Base-by-base conservation (phyloP, 2,113 vertebrate species). In the Syrrhaptes paradoxus region DNA sequence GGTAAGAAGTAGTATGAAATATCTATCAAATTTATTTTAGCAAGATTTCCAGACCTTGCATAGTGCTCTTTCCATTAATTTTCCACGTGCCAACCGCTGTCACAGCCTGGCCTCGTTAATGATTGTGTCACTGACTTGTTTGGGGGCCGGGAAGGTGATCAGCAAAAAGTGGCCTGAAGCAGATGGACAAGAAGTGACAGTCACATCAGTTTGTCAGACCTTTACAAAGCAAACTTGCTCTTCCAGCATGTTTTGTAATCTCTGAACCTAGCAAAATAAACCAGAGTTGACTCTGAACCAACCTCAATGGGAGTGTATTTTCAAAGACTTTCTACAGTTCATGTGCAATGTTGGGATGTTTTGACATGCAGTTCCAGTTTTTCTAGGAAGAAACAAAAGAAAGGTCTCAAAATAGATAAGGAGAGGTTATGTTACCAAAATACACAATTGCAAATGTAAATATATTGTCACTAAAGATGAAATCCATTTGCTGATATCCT, bases 401-500 rank as follows among this genome's bases (percentile, higher is more conserved):
- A 45, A 67, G 10, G 6, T 76, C 17, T 61, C 16, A 61, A 66
- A 73, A 51, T 43, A 58, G 18, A 21, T 41, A 58, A 15, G 32
- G 80, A 66, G 25, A 61, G 12, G 6, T 63, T 88, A 28, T 2
- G 2, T 68, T 90, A 17, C 26, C 29, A 41, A 45, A 72, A 63
- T 67, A 43, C 4, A 2, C 48, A 68, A 66, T 34, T 92, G 32
- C 51, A 83, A n/a, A 83, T 67, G 18, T 68, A 78, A 88, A 59
- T 59, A 32, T 49, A 28, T 81, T 77, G 34, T 85, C 26, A 74
- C 22, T 71, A 81, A 94, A 93, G 38, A 29, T 71, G 21, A 90
- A 68, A 71, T 72, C 20, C n/a, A 9, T 76, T 88, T 93, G 38
- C 92, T 97, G 82, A 86, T 93, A 38, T 59, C 46, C 29, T 96